Base-by-base conservation (phyloP, 2,797 vertebrate genomes). In the Euphonia xanthogaster region DNA sequence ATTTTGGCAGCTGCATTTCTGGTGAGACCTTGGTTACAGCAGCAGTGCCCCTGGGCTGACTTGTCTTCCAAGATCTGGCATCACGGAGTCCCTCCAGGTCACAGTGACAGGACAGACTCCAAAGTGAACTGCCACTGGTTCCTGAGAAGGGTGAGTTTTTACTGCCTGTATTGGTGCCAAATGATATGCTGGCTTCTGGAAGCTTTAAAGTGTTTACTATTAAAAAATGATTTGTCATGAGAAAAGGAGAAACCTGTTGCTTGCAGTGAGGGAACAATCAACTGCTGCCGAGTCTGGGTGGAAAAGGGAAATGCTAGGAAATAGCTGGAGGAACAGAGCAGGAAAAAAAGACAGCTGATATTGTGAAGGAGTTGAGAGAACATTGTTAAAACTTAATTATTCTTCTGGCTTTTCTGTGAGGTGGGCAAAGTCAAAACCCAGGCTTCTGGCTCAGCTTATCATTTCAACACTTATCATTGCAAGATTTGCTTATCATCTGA, bases 41-140 rank as follows among this genome's bases (percentile, higher is more conserved):
- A 86, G 33, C 10, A 44, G 16, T 42, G 57, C 24, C 28, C 0
- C 0, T 40, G 44, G 51, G 5, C 37, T 65, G 33, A 23, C 12
- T 55, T 51, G 31, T 57, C 22, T 70, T 65, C 20, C 21, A 71
- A 47, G 14, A 14, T 57, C 22, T 58, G 47, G 21, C 9, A 63
- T 51, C 62, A 23, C 2, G 25, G 25, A 57, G 22, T 24, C 24
- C 8, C 30, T 33, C 4, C 4, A 45, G 33, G 35, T 22, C 7
- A 10, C 27, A 45, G 51, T 35, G 60, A 61, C n/a, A 67, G 31
- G 40, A 73, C 19, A 85, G 57, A 40, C 33, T 73, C 44, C 40
- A 51, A 62, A 45, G 12, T 28, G 42, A 85, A 27, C 22, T 50
- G 50, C 24, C 10, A 4, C 35, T 65, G 16, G 2, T 28, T 86